A percentile compares a stretch with the other conserved stretches of the same genome.
Evolutionary conservation across 2,113 vertebrate species (phyloP).

Genomic region (Mormyrus iriodes): DNA sequence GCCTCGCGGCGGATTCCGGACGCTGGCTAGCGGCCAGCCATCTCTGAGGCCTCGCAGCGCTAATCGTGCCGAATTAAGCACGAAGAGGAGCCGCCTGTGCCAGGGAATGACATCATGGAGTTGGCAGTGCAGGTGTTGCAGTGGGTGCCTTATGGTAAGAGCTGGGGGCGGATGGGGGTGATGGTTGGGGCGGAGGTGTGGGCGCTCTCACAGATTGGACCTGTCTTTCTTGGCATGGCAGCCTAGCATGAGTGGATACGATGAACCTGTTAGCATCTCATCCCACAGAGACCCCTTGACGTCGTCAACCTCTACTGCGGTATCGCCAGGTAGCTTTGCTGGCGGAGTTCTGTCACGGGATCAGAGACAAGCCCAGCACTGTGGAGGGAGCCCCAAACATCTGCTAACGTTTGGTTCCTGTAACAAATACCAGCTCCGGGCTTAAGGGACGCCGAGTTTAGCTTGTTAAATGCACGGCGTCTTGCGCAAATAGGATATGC

Average conservation of each 20-base stretch:
- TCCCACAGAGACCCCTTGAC: background rate
- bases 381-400: background rate
- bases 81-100: conserved; percentile 51
- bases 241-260: background rate
- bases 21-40: conserved; percentile 24
- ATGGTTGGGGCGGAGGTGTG: conserved; percentile 22
- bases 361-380: background rate
- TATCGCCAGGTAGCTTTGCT: background rate
- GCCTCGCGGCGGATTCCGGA: conserved; percentile 31
- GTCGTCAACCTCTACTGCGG: background rate
- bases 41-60: conserved; percentile 37
- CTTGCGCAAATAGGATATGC: background rate
- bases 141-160: conserved; percentile 56
- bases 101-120: conserved; percentile 57
- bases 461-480: background rate
- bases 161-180: conserved; percentile 44
- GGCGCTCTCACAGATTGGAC: background rate
- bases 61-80: conserved; percentile 47
- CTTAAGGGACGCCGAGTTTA: background rate
- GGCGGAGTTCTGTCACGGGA: background rate
- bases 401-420: background rate
- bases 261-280: background rate
- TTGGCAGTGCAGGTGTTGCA: conserved; percentile 59
- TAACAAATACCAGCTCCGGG: background rate
- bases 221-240: background rate